Conservation (phyloP, 2,797 vertebrate species). For the Tapera naevia region DNA sequence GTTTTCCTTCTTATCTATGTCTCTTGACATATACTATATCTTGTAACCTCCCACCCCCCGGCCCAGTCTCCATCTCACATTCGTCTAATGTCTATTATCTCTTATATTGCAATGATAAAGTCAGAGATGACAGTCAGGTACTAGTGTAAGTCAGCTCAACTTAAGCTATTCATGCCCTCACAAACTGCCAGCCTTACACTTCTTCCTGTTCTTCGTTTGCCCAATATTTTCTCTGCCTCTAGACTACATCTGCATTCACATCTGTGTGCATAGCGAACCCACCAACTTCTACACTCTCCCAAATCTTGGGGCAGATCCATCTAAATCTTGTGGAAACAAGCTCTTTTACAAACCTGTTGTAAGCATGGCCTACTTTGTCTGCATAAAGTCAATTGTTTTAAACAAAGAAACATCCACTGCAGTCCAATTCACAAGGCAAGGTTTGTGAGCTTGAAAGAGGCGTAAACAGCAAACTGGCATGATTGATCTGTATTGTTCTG, state of each 20-base stretch:
- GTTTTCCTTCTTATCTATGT: neutral
- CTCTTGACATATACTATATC: neutral
- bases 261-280: neutral
- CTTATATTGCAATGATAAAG: neutral
- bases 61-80: neutral
- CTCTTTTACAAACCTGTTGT: slow-evolving; percentile 14
- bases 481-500: neutral
- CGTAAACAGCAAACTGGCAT: neutral
- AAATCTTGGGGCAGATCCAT: neutral
- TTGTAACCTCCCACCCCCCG: neutral
- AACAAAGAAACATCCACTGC: neutral
- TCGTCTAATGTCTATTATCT: neutral
- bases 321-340: neutral
- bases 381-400: neutral
- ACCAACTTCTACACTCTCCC: neutral
- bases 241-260: neutral
- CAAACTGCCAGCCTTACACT: neutral
- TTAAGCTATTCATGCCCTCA: neutral
- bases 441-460: neutral
- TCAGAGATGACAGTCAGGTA: neutral
- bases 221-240: neutral
- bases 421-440: neutral
- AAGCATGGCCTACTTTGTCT: neutral
- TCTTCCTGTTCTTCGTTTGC: neutral
- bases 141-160: neutral